Evolutionary conservation across 2,113 vertebrate species (phyloP).

Genomic region (Menidia beryllina): DNA sequence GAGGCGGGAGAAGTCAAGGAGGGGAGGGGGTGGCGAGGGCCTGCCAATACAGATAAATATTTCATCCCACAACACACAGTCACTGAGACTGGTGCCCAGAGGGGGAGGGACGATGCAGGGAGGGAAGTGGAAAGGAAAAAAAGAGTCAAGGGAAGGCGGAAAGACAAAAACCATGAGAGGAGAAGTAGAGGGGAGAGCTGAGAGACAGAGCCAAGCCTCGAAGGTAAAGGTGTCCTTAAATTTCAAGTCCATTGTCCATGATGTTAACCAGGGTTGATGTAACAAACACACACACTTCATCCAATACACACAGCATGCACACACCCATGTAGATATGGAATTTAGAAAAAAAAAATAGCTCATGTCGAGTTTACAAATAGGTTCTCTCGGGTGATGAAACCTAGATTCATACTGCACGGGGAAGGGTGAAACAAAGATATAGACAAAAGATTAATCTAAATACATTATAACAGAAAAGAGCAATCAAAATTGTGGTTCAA

Average conservation of each 20-base stretch:
- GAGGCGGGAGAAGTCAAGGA: conserved; percentile 2
- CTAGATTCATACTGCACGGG: conserved; percentile 35
- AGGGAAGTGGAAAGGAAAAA: conserved; percentile 12
- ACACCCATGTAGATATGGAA: conserved; percentile 49
- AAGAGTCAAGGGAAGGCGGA: conserved; percentile 29
- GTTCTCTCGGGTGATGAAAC: conserved; percentile 46
- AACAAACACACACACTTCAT: conserved; percentile 45
- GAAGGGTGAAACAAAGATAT: conserved; percentile 11
- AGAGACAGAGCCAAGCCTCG: conserved; percentile 70
- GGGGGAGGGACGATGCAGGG: conserved; percentile 34
- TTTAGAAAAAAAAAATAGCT: too few species aligned
- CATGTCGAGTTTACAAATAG: conserved; percentile 4
- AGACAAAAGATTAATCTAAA: not conserved
- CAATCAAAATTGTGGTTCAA: too few species aligned
- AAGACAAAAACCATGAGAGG: conserved; percentile 30
- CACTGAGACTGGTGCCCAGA: conserved; percentile 67
- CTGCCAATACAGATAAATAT: conserved; percentile 81
- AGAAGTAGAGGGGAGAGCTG: conserved; percentile 47
- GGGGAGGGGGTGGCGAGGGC: conserved; percentile 35
- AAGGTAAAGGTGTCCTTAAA: conserved; percentile 80
- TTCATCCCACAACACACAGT: conserved; percentile 68
- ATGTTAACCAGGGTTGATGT: conserved; percentile 69
- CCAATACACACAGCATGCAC: conserved; percentile 4
- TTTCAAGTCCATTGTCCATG: conserved; percentile 58
- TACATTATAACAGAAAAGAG: too few species aligned